These are phyloP conservation scores for Enteromius viviparus DNA, from an alignment of 2,797 vertebrate species.

Conservation along the genomic window DNA sequence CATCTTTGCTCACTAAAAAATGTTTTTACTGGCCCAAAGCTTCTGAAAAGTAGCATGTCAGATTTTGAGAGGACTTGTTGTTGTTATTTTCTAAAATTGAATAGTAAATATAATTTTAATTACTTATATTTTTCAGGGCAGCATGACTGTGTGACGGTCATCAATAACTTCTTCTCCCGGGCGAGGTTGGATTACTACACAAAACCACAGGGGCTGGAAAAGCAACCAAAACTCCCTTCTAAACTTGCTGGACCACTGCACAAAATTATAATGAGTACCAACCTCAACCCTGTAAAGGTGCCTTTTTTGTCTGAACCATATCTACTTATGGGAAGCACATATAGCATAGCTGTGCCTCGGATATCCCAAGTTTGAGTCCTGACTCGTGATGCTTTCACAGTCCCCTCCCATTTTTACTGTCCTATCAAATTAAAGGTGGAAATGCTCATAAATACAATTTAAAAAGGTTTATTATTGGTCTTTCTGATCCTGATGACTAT, in stretches of 20 bases:
- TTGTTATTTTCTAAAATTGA: background rate
- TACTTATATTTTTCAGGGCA: constrained; percentile 79
- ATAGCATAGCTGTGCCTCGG: background rate
- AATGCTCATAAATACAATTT: background rate
- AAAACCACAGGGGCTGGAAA: constrained; percentile 92
- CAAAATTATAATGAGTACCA: constrained; percentile 96
- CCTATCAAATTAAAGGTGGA: background rate
- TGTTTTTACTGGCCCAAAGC: background rate
- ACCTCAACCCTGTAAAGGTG: constrained; percentile 96
- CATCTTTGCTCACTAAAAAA: background rate
- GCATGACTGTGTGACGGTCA: constrained; percentile 96
- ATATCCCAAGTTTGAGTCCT: background rate
- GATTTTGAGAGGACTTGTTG: background rate
- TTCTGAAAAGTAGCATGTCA: background rate
- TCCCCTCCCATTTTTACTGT: background rate
- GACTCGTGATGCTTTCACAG: background rate
- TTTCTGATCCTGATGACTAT: background rate
- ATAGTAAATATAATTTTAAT: background rate
- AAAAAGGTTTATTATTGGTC: background rate
- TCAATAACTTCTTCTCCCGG: constrained; percentile 98
- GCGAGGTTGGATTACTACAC: constrained; percentile 95
- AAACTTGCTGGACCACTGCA: constrained; percentile 93
- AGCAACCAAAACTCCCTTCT: constrained; percentile 89
- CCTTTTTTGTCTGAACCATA: background rate
- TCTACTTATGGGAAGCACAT: background rate